Evolutionary conservation across 2,113 vertebrate species (phyloP), one percentile per base, ranked within the genome.

Genomic region (Colius striatus): DNA sequence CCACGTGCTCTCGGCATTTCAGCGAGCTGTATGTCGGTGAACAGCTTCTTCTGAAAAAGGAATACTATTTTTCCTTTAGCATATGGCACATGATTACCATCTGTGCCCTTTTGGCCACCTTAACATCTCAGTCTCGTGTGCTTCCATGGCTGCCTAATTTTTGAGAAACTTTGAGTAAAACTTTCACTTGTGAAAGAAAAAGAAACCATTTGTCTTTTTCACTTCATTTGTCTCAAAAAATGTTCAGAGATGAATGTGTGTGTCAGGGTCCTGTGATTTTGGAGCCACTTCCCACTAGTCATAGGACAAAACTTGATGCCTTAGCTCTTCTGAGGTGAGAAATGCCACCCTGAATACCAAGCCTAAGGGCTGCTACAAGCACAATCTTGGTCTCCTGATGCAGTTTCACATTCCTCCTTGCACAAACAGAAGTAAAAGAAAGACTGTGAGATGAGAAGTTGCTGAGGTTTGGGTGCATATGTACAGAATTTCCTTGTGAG

Each of bases 141-240:
- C 29, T 89, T 89, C 70, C 88, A 93, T 32, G 41, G 30, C 79
- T 75, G 41, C 57, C 73, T 45, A 10, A 47, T 62, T 89, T 93
- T 89, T 62, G 62, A 95, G 87, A 95, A 91, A 65, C 86, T 84
- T 43, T 91, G 87, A 94, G 73, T 90, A 90, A 84, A 95, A 86
- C 83, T 95, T 95, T 95, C 85, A 47, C 68, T 93, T 54, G 11
- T 19, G n/a, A 93, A 93, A 93, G 70, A 88, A 96, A 92, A 85
- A 91, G 78, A 92, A 96, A 93, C 85, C 16, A 6, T 90, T 94
- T 48, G 15, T 25, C 61, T 91, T 73, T 74, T 88, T 81, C 27
- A 1, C 38, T 80, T 78, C 29, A 45, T 80, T 77, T 80, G 38
- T 21, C 82, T 77, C 78, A 72, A 90, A 58, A 19, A 36, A 10